Evolutionary conservation across 2,888 invertebrate species (phyloP).

Genomic region (Yponomeuta plumbellus): DNA sequence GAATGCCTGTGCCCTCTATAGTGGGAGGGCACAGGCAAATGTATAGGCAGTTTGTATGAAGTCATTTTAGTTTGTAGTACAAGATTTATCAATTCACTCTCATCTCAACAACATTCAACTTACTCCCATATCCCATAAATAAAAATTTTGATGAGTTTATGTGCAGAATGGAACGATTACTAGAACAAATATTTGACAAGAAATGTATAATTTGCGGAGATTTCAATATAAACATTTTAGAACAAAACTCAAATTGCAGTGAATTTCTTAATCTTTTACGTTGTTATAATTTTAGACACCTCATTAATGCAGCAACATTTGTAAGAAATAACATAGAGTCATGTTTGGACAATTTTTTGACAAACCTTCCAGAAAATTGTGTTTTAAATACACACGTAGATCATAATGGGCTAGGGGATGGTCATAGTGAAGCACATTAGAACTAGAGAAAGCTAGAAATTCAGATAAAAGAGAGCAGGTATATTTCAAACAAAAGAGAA

Average conservation of each 20-base stretch:
- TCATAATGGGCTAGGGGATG: not conserved
- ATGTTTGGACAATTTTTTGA: not conserved
- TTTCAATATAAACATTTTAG: not conserved
- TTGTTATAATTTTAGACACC: slow-evolving; percentile 2
- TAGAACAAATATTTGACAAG: not conserved
- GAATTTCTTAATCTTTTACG: not conserved
- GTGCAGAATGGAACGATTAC: not conserved
- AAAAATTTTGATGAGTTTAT: not conserved
- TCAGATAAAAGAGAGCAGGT: too few species aligned
- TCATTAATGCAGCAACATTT: not conserved
- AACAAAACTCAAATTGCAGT: not conserved
- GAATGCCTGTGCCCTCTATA: too few species aligned
- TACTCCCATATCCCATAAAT: too few species aligned
- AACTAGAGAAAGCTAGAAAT: too few species aligned
- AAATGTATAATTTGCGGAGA: slow-evolving; percentile 4
- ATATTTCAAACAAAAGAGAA: too few species aligned
- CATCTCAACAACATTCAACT: too few species aligned
- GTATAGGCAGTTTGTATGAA: too few species aligned
- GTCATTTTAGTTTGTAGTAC: too few species aligned
- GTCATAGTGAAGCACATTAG: too few species aligned
- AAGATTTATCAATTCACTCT: too few species aligned
- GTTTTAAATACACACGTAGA: not conserved
- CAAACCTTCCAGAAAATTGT: not conserved
- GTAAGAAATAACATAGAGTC: not conserved
- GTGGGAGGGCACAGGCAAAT: too few species aligned